Percentiles rank a stretch among this genome's conserved stretches.
These are phyloP conservation scores for Caenorhabditis afra DNA, from an alignment of 2,888 invertebrate species.

Conservation along the genomic window DNA sequence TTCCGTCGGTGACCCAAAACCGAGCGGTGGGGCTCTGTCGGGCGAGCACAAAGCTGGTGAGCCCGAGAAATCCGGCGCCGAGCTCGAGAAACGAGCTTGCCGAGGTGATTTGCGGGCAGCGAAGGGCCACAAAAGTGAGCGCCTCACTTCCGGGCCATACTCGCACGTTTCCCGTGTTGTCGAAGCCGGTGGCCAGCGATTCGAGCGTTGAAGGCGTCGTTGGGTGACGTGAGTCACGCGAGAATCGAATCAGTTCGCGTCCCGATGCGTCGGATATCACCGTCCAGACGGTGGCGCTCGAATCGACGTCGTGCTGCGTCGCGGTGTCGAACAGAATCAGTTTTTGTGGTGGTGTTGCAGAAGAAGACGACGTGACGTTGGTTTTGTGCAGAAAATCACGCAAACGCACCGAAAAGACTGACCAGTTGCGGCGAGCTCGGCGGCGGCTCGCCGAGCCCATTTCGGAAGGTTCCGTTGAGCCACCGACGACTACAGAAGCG, in stretches of 20 bases:
- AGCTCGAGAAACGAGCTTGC: slow-evolving; percentile 58
- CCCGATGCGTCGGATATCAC: too few species aligned
- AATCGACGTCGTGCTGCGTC: too few species aligned
- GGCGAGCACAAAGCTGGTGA: slow-evolving; percentile 51
- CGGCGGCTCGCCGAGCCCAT: not conserved
- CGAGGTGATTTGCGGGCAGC: too few species aligned
- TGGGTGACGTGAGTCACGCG: too few species aligned
- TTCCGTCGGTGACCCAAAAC: slow-evolving; percentile 67
- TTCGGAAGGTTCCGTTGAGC: too few species aligned
- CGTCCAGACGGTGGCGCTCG: too few species aligned
- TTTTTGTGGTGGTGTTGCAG: not conserved
- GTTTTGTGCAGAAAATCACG: slow-evolving; percentile 19
- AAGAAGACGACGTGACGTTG: not conserved
- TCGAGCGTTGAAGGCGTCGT: slow-evolving; percentile 7
- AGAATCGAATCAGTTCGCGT: too few species aligned
- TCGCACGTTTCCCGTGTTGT: slow-evolving; percentile 70
- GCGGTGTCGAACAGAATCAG: not conserved
- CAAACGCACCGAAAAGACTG: slow-evolving; percentile 51
- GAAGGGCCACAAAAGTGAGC: slow-evolving; percentile 49
- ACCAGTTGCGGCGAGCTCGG: slow-evolving; percentile 62
- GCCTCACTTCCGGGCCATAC: slow-evolving; percentile 71
- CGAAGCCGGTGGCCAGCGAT: slow-evolving; percentile 55
- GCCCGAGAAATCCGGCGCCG: slow-evolving; percentile 66
- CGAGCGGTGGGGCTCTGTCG: not conserved
- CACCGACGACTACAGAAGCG: too few species aligned